Evolutionary conservation across 2,113 vertebrate species (phyloP).

Genomic region (Leucosticte australis): DNA sequence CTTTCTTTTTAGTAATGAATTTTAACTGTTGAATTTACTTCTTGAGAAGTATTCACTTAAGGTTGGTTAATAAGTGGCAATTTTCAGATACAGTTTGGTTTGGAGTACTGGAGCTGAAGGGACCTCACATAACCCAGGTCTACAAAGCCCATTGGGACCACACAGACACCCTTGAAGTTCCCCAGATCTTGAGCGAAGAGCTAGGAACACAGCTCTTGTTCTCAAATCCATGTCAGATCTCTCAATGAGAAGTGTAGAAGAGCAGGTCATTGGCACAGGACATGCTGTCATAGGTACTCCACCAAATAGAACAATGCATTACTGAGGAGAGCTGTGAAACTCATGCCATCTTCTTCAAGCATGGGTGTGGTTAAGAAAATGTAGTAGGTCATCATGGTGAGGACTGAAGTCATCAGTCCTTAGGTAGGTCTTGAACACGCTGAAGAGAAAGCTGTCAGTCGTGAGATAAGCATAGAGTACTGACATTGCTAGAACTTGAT

Average conservation of each 20-base stretch:
- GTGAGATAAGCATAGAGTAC: neutral
- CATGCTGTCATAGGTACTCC: neutral
- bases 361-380: neutral
- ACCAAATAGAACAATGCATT: neutral
- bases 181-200: neutral
- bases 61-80: neutral
- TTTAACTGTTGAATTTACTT: neutral
- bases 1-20: neutral
- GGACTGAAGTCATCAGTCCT: neutral
- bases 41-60: neutral
- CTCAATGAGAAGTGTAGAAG: neutral
- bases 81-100: neutral
- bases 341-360: neutral
- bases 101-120: neutral
- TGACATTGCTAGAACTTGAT: neutral
- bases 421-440: neutral
- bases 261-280: neutral
- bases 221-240: neutral
- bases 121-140: neutral
- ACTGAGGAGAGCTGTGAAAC: neutral
- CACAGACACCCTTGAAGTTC: neutral
- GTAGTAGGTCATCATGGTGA: accelerated
- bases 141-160: neutral
- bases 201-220: neutral
- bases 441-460: neutral